These are phyloP conservation scores for Drosophila cardini DNA, from an alignment of 1,140 invertebrate genomes.

Conservation along the genomic window DNA sequence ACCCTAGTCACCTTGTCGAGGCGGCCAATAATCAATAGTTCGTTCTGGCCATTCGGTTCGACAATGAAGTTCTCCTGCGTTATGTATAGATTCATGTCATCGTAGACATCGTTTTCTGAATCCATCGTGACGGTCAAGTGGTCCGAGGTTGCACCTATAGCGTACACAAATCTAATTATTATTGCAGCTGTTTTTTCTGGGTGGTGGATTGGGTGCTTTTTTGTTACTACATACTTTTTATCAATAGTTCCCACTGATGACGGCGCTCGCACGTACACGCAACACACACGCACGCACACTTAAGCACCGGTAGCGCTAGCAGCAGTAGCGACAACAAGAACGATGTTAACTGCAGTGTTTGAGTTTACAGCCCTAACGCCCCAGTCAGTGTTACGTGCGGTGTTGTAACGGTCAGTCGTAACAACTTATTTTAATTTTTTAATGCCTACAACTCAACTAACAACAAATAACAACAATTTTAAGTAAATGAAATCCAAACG, in stretches of 20 bases:
- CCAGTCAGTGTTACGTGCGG: not conserved
- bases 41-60: constrained; percentile 87
- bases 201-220: constrained; percentile 1
- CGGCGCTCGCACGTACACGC: constrained; percentile 36
- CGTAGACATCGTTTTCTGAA: constrained; percentile 85
- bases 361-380: constrained; percentile 4
- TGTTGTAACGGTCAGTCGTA: not conserved
- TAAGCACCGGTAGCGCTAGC: constrained; percentile 27
- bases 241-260: constrained; percentile 43
- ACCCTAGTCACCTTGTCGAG: constrained; percentile 88
- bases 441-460: constrained; percentile 2
- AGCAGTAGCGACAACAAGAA: constrained; percentile 21
- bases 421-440: constrained; percentile 7
- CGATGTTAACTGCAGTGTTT: constrained; percentile 5
- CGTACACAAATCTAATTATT: not conserved
- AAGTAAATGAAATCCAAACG: constrained; percentile 24
- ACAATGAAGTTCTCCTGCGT: constrained; percentile 91
- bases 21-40: constrained; percentile 90
- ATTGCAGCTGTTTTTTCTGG: constrained; percentile 6
- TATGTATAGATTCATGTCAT: constrained; percentile 88
- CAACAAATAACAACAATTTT: constrained; percentile 28
- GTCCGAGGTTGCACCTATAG: constrained; percentile 22
- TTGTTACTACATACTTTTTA: constrained; percentile 25
- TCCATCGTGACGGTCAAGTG: constrained; percentile 45
- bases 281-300: constrained; percentile 28